phyloP scores from a whole-genome alignment of 2,888 invertebrate species.

The Punctoribates punctum region DNA sequence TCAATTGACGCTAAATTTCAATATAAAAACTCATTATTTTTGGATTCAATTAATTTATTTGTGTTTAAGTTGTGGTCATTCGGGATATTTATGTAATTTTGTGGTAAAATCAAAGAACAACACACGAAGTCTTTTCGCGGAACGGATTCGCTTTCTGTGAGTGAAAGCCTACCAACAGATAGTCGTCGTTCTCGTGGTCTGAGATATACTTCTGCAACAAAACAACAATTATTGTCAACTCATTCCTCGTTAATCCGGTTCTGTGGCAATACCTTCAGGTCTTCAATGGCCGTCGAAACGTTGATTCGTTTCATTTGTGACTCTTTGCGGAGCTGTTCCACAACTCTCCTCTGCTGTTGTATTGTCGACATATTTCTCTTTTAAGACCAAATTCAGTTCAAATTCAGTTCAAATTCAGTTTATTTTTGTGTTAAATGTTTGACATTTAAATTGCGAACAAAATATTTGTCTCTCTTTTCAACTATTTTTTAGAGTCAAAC shows the following conservation, averaged over 20 bases:
- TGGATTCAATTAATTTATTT: background rate
- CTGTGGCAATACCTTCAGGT: conserved; percentile 73
- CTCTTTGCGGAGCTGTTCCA: conserved; percentile 87
- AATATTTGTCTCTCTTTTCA: too few relatives aligned
- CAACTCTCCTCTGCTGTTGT: conserved; percentile 88
- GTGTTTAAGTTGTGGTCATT: background rate
- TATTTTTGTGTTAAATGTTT: too few relatives aligned
- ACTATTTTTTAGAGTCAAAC: too few relatives aligned
- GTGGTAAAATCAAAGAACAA: conserved; percentile 59
- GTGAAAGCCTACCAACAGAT: conserved; percentile 84
- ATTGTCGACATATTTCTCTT: conserved; percentile 68
- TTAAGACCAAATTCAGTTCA: too few relatives aligned
- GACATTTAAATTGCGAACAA: too few relatives aligned
- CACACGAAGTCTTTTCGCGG: conserved; percentile 86
- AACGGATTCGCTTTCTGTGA: conserved; percentile 93
- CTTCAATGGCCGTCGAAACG: conserved; percentile 83
- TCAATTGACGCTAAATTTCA: background rate
- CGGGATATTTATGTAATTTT: background rate
- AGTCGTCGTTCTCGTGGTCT: conserved; percentile 89
- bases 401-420: too few relatives aligned
- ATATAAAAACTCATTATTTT: conserved; percentile 10
- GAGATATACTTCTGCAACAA: conserved; percentile 67
- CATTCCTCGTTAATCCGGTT: too few relatives aligned
- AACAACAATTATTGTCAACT: background rate
- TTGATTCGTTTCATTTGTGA: conserved; percentile 80